Evolutionary conservation across 2,888 invertebrate species (phyloP), one percentile per base, ranked within the genome.

Genomic region (Scelioninae gen. 1): DNA sequence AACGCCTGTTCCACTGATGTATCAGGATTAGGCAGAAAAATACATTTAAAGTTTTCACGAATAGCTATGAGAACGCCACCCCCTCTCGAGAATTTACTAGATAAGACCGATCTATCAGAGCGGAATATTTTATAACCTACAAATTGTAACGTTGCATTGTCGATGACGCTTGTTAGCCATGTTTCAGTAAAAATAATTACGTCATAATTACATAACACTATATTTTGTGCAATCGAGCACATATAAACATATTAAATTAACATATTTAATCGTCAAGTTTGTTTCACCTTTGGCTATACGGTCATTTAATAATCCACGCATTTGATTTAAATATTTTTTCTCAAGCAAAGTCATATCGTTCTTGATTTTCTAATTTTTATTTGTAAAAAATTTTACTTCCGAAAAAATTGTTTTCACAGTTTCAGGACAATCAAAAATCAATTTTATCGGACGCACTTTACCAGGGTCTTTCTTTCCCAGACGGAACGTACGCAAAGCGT

Each of bases 121-220:
- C 65, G 49, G 15, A 34, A 65, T 7, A 65, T 40, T 10, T 15
- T n/a, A 29, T 13, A 65, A 34, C 23, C 65, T 29, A 6, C 0
- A 62, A 62, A 62, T 1, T 62, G 7, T 31, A 62, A 15, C 31
- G 43, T 45, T 11, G 7, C 29, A 45, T 62, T 23, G 7, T 11
- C n/a, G 23, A 62, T 62, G 5, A 45, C 31, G 5, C 9, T 13
- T 2, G 43, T 31, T 5, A 62, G 15, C 62, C 62, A 62, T 8
- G 62, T 62, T 31, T 62, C 43, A 1, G 38, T 45, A 31, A 62
- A 62, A 45, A 62, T 62, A 45, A 62, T 40, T 7, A 62, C 62
- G n/a, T 62, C 62, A 31, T 62, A 62, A 23, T 40, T 15, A 38
- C 58, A 16, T 34, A 34, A n/a, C 5, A n/a, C n/a, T n/a, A n/a